phyloP scores from a whole-genome alignment of 2,888 invertebrate species.

The Callinectes sapidus region DNA sequence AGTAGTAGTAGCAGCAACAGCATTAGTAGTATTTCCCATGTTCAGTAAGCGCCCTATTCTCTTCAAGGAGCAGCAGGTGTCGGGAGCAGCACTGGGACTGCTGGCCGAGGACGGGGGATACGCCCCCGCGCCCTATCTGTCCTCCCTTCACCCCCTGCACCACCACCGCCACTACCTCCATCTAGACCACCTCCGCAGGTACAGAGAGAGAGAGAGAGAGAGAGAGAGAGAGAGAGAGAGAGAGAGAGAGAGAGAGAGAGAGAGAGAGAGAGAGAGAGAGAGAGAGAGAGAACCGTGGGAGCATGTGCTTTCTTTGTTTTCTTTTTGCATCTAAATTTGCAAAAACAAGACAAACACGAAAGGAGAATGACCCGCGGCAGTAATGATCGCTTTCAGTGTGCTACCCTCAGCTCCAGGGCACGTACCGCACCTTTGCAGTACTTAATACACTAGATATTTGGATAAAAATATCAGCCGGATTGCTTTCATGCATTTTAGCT shows the following conservation, averaged over 20 bases:
- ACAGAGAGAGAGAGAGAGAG: conserved; percentile 36
- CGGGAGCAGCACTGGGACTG: conserved; percentile 35
- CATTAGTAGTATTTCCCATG: background rate
- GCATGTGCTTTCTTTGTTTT: background rate
- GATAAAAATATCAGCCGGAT: background rate
- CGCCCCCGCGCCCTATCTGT: background rate
- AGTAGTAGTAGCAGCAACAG: background rate
- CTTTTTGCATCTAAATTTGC: background rate
- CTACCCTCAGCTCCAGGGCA: background rate
- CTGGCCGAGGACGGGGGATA: conserved; percentile 19
- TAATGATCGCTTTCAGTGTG: background rate
- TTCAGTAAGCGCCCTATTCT: background rate
- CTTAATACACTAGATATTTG: background rate
- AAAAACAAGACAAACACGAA: background rate
- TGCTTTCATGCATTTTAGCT: background rate
- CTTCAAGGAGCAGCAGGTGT: background rate
- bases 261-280: conserved; percentile 42
- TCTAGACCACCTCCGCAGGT: conserved; percentile 40
- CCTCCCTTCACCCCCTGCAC: conserved; percentile 4
- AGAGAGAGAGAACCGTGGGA: conserved; percentile 29
- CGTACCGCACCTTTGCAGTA: background rate
- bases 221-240: conserved; percentile 45
- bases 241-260: conserved; percentile 43
- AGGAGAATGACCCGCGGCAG: background rate
- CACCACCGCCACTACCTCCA: conserved; percentile 31